Conservation (phyloP, 2,888 invertebrate genomes). For the Autographa pulchrina region DNA sequence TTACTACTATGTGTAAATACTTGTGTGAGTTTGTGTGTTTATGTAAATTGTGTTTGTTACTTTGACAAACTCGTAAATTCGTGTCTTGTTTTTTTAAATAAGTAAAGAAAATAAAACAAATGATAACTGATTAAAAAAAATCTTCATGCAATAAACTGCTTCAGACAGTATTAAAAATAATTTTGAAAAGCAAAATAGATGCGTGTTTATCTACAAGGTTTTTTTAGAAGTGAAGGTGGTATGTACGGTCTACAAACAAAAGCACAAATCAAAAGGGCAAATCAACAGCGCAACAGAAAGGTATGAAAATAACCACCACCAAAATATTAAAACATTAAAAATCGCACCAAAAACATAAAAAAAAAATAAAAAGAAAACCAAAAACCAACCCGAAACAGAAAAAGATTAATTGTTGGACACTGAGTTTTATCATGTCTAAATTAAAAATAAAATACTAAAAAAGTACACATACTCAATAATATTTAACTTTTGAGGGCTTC, state of each 20-base stretch:
- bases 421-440: background rate
- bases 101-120: background rate
- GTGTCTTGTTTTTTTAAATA: too few relatives aligned
- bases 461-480: too few relatives aligned
- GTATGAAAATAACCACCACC: slow-evolving; percentile 60
- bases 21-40: background rate
- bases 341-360: slow-evolving; percentile 21
- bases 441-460: too few relatives aligned
- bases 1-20: background rate
- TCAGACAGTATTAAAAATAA: slow-evolving; percentile 19
- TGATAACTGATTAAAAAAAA: slow-evolving; percentile 9
- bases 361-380: background rate
- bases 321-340: slow-evolving; percentile 45
- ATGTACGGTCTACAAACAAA: slow-evolving; percentile 33
- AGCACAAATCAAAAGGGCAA: slow-evolving; percentile 69
- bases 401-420: slow-evolving; percentile 31
- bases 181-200: slow-evolving; percentile 18
- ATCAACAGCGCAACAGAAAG: slow-evolving; percentile 74
- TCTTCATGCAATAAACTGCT: slow-evolving; percentile 31
- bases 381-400: slow-evolving; percentile 12
- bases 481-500: too few relatives aligned
- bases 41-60: background rate
- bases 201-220: slow-evolving; percentile 15
- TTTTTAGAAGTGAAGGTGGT: slow-evolving; percentile 23
- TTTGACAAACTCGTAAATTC: background rate